Conservation (phyloP, 2,113 vertebrate species). For the Mobula birostris region DNA sequence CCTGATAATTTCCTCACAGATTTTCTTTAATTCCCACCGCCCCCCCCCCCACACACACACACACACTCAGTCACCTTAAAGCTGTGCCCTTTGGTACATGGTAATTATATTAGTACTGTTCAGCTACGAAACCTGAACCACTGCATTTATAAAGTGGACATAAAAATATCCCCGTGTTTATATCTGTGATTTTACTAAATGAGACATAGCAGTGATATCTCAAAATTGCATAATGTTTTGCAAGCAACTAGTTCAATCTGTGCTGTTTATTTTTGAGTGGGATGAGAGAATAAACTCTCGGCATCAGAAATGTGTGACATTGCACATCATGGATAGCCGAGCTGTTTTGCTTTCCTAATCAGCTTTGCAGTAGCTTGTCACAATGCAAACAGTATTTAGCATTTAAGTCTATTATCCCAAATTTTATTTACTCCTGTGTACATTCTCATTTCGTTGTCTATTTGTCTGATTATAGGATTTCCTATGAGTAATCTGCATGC, state of each 20-base stretch:
- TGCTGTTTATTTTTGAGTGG: background rate
- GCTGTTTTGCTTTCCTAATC: background rate
- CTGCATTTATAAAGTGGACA: background rate
- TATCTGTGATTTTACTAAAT: background rate
- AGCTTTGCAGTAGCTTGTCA: background rate
- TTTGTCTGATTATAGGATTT: background rate
- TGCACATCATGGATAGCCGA: background rate
- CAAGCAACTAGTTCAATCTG: background rate
- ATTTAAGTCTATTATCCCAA: background rate
- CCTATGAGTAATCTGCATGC: background rate
- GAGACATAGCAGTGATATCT: background rate
- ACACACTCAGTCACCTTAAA: too few relatives aligned
- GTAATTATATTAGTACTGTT: too few relatives aligned
- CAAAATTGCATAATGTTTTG: background rate
- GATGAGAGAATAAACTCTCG: background rate
- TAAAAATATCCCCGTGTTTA: background rate
- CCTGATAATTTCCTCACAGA: too few relatives aligned
- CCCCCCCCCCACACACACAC: too few relatives aligned
- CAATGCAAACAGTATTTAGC: background rate
- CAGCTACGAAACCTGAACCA: too few relatives aligned
- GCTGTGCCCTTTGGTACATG: too few relatives aligned
- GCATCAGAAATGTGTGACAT: background rate
- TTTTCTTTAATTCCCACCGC: too few relatives aligned
- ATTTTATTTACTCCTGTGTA: background rate
- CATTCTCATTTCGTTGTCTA: background rate